Evolutionary conservation across 2,888 invertebrate species (phyloP), one percentile per base, ranked within the genome.

Genomic region (Brenthis ino): DNA sequence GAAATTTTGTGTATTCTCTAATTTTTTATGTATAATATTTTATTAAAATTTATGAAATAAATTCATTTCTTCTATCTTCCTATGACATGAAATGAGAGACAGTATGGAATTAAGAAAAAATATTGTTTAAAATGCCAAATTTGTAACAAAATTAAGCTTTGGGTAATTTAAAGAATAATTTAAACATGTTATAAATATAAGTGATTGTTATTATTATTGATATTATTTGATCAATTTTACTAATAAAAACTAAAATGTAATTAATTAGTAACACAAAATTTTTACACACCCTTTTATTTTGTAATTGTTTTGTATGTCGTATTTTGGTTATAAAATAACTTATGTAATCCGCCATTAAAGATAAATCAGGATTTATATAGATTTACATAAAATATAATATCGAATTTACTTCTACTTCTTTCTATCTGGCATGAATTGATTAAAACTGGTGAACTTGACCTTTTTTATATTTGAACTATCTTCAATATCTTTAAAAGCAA

Each of bases 201-300:
- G 50, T n/a, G n/a, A 33, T 28, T 58, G 48, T 58, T 60, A 33
- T 60, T 12, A 11, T 48, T 47, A 58, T 58, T 47, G 24, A 60
- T 28, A 60, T 58, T 58, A 24, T 6, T 11, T 48, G 5, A 28
- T 48, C 1, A 60, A 11, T 60, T 6, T 48, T 28, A 28, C 14
- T 58, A 14, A 58, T 24, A 12, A 24, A 58, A 24, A 37, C 8
- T 8, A 37, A 8, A 48, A 56, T 37, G 4, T 48, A 28, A 50
- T 50, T 50, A 33, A 24, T 28, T 16, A 1, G 28, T 60, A n/a
- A 47, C 24, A 13, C 43, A 47, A n/a, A 50, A 28, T 11, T 5
- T 50, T 60, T 50, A 50, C 11, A 48, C 12, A n/a, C 28, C 28
- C 24, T n/a, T 50, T 28, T 28, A 2, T 3, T 48, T 47, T 43